These are phyloP conservation scores for Muscicapa adusta DNA, from an alignment of 2,113 vertebrate genomes.

Conservation along the genomic window DNA sequence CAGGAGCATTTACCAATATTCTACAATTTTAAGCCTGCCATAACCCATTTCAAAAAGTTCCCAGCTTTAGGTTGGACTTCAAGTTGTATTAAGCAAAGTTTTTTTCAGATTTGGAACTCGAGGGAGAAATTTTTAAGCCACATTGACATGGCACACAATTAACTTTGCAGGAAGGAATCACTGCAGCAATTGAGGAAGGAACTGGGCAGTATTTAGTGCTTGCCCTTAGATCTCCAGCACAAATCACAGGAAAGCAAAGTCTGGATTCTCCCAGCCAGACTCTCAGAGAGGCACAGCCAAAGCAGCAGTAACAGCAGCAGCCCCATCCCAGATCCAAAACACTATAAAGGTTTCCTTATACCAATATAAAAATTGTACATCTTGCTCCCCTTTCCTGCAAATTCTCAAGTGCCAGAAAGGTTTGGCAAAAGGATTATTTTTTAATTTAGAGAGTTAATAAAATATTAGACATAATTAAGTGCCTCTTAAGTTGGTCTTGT, in stretches of 20 bases:
- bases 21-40: neutral
- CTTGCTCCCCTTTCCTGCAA: neutral
- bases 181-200: neutral
- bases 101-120: neutral
- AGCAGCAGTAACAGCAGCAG: neutral
- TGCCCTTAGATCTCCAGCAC: neutral
- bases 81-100: neutral
- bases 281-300: neutral
- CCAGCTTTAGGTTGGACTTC: neutral
- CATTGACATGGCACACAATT: neutral
- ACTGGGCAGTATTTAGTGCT: neutral
- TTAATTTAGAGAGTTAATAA: neutral
- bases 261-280: neutral
- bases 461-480: neutral
- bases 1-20: neutral
- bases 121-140: neutral
- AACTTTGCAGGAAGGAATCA: neutral
- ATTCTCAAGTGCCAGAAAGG: neutral
- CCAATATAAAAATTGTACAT: neutral
- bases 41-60: neutral
- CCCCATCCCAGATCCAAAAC: neutral
- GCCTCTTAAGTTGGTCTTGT: neutral
- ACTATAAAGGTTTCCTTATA: neutral
- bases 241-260: neutral
- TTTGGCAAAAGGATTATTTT: neutral